Conservation (phyloP, 2,113 vertebrate genomes). For the Macquaria ambigua region DNA sequence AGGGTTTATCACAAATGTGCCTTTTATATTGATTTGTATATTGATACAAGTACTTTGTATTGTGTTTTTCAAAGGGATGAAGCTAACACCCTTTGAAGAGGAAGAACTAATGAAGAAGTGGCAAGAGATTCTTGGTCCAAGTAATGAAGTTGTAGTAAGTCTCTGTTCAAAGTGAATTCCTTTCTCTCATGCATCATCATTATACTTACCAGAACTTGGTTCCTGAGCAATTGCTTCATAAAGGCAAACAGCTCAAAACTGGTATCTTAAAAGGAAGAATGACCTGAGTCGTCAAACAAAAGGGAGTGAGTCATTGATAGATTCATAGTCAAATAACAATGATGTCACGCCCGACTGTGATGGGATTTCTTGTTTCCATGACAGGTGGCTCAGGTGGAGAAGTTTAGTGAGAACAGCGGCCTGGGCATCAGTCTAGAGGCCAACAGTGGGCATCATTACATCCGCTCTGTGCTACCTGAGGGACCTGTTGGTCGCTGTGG, state of each 20-base stretch:
- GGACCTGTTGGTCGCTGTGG: conserved; percentile 94
- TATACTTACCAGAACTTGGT: not conserved
- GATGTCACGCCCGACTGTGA: too few relatives aligned
- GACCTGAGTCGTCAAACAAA: not conserved
- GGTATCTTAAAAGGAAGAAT: not conserved
- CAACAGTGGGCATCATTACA: conserved; percentile 92
- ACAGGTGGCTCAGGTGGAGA: conserved; percentile 94
- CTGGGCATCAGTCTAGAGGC: conserved; percentile 96
- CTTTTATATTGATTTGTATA: conserved; percentile 6
- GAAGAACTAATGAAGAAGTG: conserved; percentile 88
- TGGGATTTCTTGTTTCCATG: not conserved
- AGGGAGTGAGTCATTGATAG: not conserved
- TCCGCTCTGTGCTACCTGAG: conserved; percentile 95
- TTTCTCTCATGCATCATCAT: conserved; percentile 5
- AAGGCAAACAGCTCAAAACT: not conserved
- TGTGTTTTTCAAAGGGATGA: conserved; percentile 61
- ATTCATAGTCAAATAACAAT: not conserved
- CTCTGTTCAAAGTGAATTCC: conserved; percentile 3
- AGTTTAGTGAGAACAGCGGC: conserved; percentile 94
- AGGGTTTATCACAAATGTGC: not conserved
- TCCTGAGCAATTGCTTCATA: not conserved
- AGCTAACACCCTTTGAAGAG: conserved; percentile 71
- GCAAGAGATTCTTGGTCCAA: conserved; percentile 90
- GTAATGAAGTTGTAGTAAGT: conserved; percentile 94
- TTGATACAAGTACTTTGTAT: conserved; percentile 4